Base-by-base conservation (phyloP, 92 coral and sea anemone species). In the Epizoanthus fatuus region DNA sequence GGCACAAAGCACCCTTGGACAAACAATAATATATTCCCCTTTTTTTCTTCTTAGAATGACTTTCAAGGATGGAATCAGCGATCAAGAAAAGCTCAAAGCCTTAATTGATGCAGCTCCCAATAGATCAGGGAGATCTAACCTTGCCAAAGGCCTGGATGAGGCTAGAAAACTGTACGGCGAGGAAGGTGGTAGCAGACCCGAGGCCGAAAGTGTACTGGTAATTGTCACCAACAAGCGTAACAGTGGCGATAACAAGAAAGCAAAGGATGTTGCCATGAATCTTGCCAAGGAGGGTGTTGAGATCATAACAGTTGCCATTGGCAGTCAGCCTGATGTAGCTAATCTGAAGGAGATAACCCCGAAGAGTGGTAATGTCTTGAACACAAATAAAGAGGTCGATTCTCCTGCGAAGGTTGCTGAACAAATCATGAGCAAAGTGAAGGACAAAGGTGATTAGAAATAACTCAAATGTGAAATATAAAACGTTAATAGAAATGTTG, bases 91-190 rank as follows among this genome's bases (percentile, higher is more conserved):
- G 69, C 45, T 88, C 47, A 82, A 83, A 74, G 79, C 68, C 15
- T 72, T 60, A 17, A 82, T 88, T n/a, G 80, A 82, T 76, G 63
- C 67, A 63, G 80, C 86, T 81, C 65, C 84, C 6, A 57, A 77
- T 78, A 65, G 63, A 25, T 12, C 32, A 2, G 55, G 87, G 47
- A 75, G 91, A 15, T 67, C 73, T 1, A 81, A 85, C 62, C 87
- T 88, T 47, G 84, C 65, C 42, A 86, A 82, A 45, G 91, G 72
- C 35, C 58, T 88, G 38, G 58, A 49, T 59, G 80, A 88, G 56
- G 74, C 84, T 3, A 63, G 71, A 13, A 74, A 83, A 53, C 79
- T 74, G 17, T 77, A 9, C 63, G 57, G n/a, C 7, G 40, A 20
- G 32, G 69, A 40, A n/a, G 63, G 53, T 42, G 82, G 82, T 17